Evolutionary conservation across 2,113 vertebrate genomes (phyloP).

Genomic region (Calyptomena viridis): DNA sequence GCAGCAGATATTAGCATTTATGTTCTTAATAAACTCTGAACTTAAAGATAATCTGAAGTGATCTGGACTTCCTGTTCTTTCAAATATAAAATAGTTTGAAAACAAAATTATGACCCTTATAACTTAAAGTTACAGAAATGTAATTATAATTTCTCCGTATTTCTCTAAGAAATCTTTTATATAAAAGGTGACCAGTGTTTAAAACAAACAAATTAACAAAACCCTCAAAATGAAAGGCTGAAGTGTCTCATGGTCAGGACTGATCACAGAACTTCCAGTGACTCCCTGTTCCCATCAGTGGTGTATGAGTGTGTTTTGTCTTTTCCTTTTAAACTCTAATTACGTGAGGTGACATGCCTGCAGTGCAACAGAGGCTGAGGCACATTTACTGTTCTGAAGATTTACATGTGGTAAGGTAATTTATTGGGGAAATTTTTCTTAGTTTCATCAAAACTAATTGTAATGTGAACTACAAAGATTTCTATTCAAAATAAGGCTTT

Average conservation of each 20-base stretch:
- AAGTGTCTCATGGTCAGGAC: not conserved
- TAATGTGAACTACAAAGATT: not conserved
- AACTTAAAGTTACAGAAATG: not conserved
- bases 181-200: not conserved
- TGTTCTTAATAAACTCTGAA: not conserved
- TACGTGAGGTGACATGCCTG: not conserved
- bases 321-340: not conserved
- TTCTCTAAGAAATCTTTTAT: not conserved
- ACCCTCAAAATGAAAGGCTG: not conserved
- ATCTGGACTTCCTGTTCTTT: not conserved
- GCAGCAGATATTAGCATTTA: not conserved
- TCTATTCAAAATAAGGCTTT: not conserved
- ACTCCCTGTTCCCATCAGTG: fast-evolving
- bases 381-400: not conserved
- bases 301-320: not conserved
- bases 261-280: not conserved
- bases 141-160: not conserved
- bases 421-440: not conserved
- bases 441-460: not conserved
- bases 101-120: fast-evolving
- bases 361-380: not conserved
- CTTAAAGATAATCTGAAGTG: not conserved
- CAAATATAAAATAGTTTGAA: not conserved
- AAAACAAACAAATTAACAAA: not conserved
- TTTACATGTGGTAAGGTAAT: not conserved